These are phyloP conservation scores for Egretta garzetta DNA, from an alignment of 2,113 vertebrate species.

Conservation along the genomic window DNA sequence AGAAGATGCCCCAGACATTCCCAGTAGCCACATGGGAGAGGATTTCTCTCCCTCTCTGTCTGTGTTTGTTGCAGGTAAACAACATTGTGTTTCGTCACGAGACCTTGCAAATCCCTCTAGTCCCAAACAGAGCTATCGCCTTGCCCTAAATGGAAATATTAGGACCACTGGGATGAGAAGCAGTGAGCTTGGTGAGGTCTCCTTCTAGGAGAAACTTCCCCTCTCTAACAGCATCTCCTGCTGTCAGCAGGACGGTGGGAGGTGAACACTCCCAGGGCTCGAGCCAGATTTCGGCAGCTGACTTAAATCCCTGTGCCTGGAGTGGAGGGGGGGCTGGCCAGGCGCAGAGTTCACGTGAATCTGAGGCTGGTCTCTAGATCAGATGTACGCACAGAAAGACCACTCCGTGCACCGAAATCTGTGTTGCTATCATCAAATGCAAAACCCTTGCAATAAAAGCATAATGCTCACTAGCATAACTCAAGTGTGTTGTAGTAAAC, in stretches of 20 bases:
- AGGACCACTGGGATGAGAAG: not conserved
- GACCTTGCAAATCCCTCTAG: not conserved
- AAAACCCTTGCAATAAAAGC: not conserved
- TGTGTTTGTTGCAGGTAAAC: slow-evolving; percentile 41
- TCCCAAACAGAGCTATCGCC: not conserved
- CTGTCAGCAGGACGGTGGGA: not conserved
- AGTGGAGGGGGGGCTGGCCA: not conserved
- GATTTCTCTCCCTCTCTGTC: not conserved
- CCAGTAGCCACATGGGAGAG: not conserved
- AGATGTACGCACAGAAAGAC: accelerated
- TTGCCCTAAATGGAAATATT: slow-evolving; percentile 23
- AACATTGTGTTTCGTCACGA: not conserved
- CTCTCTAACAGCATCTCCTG: not conserved
- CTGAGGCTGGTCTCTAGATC: not conserved
- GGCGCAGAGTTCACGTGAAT: accelerated
- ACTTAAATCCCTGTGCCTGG: not conserved
- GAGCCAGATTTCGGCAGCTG: not conserved
- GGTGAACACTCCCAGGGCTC: not conserved
- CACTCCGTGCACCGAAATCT: accelerated
- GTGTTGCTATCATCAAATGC: accelerated
- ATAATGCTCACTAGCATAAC: accelerated
- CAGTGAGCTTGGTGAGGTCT: not conserved
- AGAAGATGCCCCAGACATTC: not conserved
- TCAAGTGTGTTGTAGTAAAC: not conserved
- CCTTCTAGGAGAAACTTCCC: not conserved